Percentiles rank a stretch among this genome's conserved stretches.
These are phyloP conservation scores for Dasypolia templi DNA, from an alignment of 2,888 invertebrate species.

Conservation along the genomic window DNA sequence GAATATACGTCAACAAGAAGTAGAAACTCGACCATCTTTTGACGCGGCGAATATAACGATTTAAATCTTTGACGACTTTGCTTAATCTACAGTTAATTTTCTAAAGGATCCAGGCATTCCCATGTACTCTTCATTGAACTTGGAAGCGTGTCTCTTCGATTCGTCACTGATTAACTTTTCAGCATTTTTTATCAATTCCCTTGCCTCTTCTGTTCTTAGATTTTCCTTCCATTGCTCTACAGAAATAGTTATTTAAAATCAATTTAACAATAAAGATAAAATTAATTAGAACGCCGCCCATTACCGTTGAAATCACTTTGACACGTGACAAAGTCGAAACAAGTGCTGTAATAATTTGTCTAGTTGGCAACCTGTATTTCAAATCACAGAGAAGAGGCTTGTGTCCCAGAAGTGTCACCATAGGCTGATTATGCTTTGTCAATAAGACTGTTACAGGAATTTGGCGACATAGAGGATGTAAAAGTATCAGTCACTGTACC, in stretches of 20 bases:
- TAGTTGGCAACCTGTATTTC: background rate
- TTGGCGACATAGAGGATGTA: background rate
- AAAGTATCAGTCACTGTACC: background rate
- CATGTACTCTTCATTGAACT: constrained; percentile 84
- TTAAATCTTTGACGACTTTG: background rate
- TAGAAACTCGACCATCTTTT: background rate
- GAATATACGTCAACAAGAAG: background rate
- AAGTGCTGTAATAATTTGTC: background rate
- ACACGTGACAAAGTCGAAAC: background rate
- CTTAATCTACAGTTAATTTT: constrained; percentile 81
- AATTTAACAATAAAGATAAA: background rate
- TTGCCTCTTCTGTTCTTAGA: constrained; percentile 76
- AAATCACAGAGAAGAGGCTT: background rate
- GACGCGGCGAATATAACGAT: background rate
- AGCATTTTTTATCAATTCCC: constrained; percentile 69
- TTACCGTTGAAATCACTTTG: background rate
- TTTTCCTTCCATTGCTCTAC: constrained; percentile 81
- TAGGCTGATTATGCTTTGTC: background rate
- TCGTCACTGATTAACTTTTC: constrained; percentile 82
- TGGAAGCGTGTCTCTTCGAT: constrained; percentile 75
- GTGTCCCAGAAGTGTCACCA: background rate
- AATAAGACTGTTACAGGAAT: background rate
- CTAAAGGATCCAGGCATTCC: constrained; percentile 88
- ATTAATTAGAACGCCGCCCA: background rate
- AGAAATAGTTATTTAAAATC: background rate